Evolutionary conservation across 2,113 vertebrate genomes (phyloP).

Genomic region (Semnornis frantzii): DNA sequence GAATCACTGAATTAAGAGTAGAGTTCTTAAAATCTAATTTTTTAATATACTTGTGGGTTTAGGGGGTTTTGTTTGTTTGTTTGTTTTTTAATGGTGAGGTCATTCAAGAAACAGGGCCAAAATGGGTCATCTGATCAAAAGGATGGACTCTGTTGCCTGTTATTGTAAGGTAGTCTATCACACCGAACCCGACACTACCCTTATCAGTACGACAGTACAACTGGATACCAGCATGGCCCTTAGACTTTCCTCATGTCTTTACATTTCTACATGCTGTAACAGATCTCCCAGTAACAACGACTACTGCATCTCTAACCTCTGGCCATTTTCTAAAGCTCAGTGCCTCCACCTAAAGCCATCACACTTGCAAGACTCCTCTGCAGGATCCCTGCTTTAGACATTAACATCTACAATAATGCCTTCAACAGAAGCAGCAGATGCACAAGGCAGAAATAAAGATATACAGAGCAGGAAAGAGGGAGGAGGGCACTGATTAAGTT

Average conservation of each 20-base stretch:
- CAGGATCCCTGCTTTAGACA: not conserved
- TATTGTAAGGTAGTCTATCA: not conserved
- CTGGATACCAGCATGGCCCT: not conserved
- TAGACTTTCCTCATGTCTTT: not conserved
- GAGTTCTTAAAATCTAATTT: not conserved
- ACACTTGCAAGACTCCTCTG: not conserved
- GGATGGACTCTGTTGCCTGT: not conserved
- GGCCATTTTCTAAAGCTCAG: not conserved
- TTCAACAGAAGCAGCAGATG: slow-evolving; percentile 47
- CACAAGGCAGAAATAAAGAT: slow-evolving; percentile 55
- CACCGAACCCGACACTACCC: not conserved
- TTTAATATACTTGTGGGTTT: too few species aligned
- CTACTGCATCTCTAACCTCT: not conserved
- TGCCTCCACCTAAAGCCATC: not conserved
- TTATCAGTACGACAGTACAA: not conserved
- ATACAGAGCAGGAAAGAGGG: slow-evolving; percentile 44
- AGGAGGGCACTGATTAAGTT: slow-evolving; percentile 57
- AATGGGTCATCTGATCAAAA: not conserved
- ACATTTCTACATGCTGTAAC: not conserved
- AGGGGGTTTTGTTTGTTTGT: too few species aligned
- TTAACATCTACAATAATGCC: slow-evolving; percentile 12
- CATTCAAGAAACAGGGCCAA: not conserved
- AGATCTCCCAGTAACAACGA: not conserved
- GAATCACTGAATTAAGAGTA: not conserved
- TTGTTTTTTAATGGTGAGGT: not conserved